Evolutionary conservation across 53 echinoderm and acorn worm species (phyloP).

Genomic region (Apostichopus leukothele): DNA sequence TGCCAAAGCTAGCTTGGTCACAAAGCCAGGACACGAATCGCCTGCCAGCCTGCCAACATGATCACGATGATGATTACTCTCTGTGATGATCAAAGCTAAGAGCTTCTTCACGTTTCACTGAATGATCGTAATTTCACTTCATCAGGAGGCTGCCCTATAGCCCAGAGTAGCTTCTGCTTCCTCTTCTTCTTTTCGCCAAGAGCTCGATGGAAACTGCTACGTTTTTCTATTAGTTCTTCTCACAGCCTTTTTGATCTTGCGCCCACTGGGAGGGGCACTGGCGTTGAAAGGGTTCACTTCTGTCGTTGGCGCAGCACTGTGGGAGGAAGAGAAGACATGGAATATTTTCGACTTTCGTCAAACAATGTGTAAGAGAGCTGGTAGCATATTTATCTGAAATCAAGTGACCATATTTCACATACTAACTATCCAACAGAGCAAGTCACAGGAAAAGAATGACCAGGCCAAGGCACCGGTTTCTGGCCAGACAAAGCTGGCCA

Average conservation of each 20-base stretch:
- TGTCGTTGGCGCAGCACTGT: not conserved
- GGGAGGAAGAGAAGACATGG: not conserved
- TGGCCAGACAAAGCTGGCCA: no score
- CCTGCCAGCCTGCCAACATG: not conserved
- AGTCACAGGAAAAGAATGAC: no score
- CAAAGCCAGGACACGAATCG: no score
- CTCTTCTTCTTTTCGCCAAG: slow-evolving; percentile 38
- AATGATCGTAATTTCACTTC: not conserved
- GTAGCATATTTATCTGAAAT: no score
- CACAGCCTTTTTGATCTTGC: slow-evolving; percentile 70
- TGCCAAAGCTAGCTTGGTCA: no score
- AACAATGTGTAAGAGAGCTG: no score
- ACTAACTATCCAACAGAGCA: no score
- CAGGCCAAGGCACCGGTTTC: no score
- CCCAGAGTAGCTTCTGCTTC: not conserved
- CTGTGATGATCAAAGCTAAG: not conserved
- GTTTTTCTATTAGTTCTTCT: slow-evolving; percentile 57
- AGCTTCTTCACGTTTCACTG: not conserved
- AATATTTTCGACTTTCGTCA: no score
- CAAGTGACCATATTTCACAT: no score
- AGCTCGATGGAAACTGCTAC: not conserved
- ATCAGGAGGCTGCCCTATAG: not conserved
- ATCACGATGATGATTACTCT: not conserved
- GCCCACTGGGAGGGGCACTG: slow-evolving; percentile 46
- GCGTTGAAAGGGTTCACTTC: slow-evolving; percentile 64